Evolutionary conservation across 2,888 invertebrate species (phyloP).

Genomic region (Marronus borbonicus): DNA sequence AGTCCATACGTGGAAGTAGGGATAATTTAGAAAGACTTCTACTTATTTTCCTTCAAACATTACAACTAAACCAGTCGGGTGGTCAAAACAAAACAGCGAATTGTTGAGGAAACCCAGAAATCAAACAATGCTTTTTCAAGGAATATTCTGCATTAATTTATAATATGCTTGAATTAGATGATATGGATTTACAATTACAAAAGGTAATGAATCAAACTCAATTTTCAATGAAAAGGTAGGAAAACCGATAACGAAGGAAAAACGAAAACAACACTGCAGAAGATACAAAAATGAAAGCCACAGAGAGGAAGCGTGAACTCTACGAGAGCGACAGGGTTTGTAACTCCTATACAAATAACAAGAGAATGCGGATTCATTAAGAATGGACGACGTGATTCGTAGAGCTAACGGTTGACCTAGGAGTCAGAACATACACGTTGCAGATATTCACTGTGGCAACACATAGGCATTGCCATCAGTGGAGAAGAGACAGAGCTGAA

Average conservation of each 20-base stretch:
- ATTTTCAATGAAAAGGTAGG: neutral
- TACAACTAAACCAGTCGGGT: too few relatives aligned
- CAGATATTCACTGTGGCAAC: conserved; percentile 66
- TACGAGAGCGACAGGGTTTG: conserved; percentile 1
- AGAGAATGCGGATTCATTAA: conserved; percentile 41
- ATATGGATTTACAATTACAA: too few relatives aligned
- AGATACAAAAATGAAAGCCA: conserved; percentile 18
- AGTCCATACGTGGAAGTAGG: too few relatives aligned
- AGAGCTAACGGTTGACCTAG: conserved; percentile 60
- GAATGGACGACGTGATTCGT: conserved; percentile 37
- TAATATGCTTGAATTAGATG: too few relatives aligned
- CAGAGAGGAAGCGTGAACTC: neutral
- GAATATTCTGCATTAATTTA: too few relatives aligned
- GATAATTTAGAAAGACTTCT: too few relatives aligned
- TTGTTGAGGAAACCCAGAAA: too few relatives aligned
- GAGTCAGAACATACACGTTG: conserved; percentile 56
- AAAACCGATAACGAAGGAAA: neutral
- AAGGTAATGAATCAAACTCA: neutral
- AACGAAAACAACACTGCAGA: neutral
- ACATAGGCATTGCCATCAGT: conserved; percentile 53
- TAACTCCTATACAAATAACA: neutral
- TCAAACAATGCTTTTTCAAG: too few relatives aligned
- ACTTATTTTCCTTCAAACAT: too few relatives aligned
- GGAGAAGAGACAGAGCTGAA: conserved; percentile 23
- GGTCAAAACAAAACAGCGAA: too few relatives aligned